phyloP scores from a whole-genome alignment of 2,113 vertebrate species.

The Poeciliopsis occidentalis region DNA sequence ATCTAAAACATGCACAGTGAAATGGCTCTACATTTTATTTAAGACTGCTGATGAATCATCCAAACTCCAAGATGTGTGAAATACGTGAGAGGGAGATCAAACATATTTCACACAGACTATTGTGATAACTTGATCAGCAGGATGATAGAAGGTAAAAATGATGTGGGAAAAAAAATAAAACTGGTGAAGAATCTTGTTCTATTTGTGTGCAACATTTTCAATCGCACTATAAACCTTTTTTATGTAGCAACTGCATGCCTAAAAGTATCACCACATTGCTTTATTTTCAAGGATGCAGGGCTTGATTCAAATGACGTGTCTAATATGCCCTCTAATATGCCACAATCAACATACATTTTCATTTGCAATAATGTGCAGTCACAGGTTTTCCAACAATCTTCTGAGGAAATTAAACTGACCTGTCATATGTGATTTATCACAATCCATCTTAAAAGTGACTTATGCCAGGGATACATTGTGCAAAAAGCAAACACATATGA shows the following conservation, averaged over 20 bases:
- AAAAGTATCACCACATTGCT: not conserved
- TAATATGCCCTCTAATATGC: conserved; percentile 36
- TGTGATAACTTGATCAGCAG: too few species aligned
- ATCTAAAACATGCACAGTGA: too few species aligned
- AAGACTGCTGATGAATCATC: too few species aligned
- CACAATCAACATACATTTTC: conserved; percentile 40
- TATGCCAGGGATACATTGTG: conserved; percentile 29
- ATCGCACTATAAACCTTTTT: not conserved
- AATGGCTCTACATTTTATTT: too few species aligned
- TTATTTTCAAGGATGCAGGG: conserved; percentile 11
- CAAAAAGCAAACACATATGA: conserved; percentile 22
- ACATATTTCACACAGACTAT: too few species aligned
- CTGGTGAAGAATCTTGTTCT: not conserved
- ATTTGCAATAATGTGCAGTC: conserved; percentile 35
- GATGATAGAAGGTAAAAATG: too few species aligned
- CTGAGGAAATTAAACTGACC: conserved; percentile 10
- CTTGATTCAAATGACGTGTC: conserved; percentile 24
- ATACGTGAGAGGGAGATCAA: too few species aligned
- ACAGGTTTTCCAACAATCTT: conserved; percentile 7
- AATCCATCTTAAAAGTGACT: conserved; percentile 16
- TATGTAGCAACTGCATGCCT: conserved; percentile 11
- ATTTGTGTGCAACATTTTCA: not conserved
- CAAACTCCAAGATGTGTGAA: too few species aligned
- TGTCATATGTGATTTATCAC: conserved; percentile 37
- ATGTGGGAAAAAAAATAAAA: not conserved